Evolutionary conservation across 2,113 vertebrate genomes (phyloP), one percentile per base, ranked within the genome.

Genomic region (Jacana jacana): DNA sequence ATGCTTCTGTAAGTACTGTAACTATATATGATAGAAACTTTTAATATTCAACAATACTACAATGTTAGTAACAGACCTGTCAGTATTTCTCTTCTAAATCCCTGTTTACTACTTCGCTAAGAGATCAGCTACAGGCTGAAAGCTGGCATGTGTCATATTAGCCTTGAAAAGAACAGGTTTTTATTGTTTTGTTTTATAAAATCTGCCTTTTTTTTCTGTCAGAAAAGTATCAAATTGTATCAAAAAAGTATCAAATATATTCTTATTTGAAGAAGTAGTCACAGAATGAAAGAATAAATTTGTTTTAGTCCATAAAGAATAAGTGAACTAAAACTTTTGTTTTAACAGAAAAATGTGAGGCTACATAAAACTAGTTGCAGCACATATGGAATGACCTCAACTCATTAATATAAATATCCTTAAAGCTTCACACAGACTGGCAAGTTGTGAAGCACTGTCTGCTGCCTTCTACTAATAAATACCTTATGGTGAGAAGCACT

Each of bases 11-110:
- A 94, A 81, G 40, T 79, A 72, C 23, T 84, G 57, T 88, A 87
- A 96, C 94, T 95, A 92, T 46, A 57, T 30, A 31, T 39, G 65
- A 81, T 24, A 30, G 52, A 95, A 96, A 94, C 23, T 78, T 95
- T 37, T 37, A 91, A 77, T 83, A 82, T 78, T 83, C 51, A 79
- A 81, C 35, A 81, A 16, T 76, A 88, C 81, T 85, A 40, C 31
- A 72, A 60, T 58, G 35, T 58, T 76, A 81, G 19, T 73, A 84
- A 68, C 9, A 81, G 30, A 60, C 16, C 3, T 77, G 48, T 70
- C 39, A 64, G 28, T 69, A 88, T 68, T 95, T 73, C 17, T 76
- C 24, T 91, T 73, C 76, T 35, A 88, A 81, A 80, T 68, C 17
- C 13, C 31, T 76, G 31, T 88, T 94, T 89, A 84, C 23, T 31